These are phyloP conservation scores for Apocheima hispidaria DNA, from an alignment of 2,888 invertebrate species.

Conservation along the genomic window DNA sequence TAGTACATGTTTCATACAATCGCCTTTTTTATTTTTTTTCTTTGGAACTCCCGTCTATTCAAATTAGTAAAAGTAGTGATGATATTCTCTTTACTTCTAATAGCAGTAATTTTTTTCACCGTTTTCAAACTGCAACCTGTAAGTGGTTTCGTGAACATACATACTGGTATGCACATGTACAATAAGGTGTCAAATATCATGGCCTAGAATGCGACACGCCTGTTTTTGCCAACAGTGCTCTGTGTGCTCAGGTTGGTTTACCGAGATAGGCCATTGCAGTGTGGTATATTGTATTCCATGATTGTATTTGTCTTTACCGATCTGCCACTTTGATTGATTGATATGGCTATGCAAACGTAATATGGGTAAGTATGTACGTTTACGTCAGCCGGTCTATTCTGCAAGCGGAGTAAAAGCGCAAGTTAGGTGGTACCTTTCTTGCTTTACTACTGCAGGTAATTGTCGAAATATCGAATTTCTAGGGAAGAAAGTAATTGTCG, in stretches of 20 bases:
- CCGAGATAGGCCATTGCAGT: constrained; percentile 11
- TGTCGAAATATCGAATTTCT: no score
- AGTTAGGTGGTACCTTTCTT: no score
- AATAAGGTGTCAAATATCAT: constrained; percentile 26
- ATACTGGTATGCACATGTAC: constrained; percentile 9
- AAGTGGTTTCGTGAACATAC: not conserved
- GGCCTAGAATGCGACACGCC: constrained; percentile 30
- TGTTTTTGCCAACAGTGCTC: constrained; percentile 14
- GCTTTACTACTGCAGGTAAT: no score
- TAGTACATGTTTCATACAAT: no score
- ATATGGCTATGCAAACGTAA: not conserved
- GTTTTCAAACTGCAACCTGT: not conserved
- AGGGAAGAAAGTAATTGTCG: no score
- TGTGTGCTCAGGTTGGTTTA: constrained; percentile 8
- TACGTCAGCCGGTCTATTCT: no score
- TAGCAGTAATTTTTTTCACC: not conserved
- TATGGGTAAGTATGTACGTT: not conserved
- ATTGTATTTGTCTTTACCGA: constrained; percentile 2
- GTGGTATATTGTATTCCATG: constrained; percentile 3
- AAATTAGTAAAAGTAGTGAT: not conserved
- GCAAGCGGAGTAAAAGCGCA: no score
- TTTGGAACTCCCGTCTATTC: no score
- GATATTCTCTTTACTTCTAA: no score
- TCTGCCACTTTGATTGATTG: constrained; percentile 9
- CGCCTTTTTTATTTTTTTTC: no score